A percentile compares a stretch with the other conserved stretches of the same genome.
phyloP scores from a whole-genome alignment of 2,113 vertebrate species.

The Zootoca vivipara region DNA sequence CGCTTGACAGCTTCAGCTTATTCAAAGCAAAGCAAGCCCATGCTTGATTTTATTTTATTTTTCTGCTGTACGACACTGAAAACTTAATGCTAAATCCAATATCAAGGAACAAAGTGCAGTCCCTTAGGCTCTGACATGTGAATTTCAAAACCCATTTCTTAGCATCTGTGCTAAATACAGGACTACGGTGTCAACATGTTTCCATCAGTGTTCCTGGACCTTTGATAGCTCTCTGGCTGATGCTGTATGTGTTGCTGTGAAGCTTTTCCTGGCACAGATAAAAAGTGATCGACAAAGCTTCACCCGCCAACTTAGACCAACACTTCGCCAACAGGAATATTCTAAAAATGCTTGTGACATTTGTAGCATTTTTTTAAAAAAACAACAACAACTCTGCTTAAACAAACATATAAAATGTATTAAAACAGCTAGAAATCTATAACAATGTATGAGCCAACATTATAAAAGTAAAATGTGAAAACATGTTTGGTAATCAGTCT shows the following conservation, averaged over 20 bases:
- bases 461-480: background rate
- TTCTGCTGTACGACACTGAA: constrained; percentile 42
- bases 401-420: background rate
- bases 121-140: constrained; percentile 51
- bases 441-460: background rate
- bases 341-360: constrained; percentile 32
- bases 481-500: background rate
- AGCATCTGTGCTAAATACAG: constrained; percentile 63
- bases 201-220: background rate
- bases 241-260: background rate
- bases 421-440: background rate
- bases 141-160: constrained; percentile 54
- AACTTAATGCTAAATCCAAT: constrained; percentile 36
- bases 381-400: background rate
- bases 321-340: constrained; percentile 26
- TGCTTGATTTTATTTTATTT: constrained; percentile 29
- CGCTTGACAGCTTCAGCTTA: constrained; percentile 52
- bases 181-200: constrained; percentile 26
- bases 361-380: constrained; percentile 21
- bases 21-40: constrained; percentile 51
- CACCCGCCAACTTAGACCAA: constrained; percentile 26
- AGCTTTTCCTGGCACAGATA: background rate
- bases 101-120: constrained; percentile 52
- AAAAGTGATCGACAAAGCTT: background rate
- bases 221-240: background rate